Evolutionary conservation across 2,888 invertebrate species (phyloP).

Genomic region (Carterocephalus palaemon): DNA sequence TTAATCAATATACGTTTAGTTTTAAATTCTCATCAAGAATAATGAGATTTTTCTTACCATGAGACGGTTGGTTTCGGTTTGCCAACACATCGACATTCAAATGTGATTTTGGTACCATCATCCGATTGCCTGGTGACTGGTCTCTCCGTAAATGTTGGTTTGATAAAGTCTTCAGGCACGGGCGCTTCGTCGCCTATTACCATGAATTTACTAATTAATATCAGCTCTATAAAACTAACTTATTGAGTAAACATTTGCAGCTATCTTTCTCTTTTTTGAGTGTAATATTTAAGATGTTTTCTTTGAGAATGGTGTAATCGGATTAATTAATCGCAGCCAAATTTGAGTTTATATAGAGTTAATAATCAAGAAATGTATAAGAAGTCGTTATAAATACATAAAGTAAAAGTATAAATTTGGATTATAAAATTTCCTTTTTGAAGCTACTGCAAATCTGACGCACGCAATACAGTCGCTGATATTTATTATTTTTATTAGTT

Average conservation of each 20-base stretch:
- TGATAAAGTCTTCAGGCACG: constrained; percentile 94
- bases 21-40: constrained; percentile 31
- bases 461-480: constrained; percentile 77
- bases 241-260: constrained; percentile 55
- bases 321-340: constrained; percentile 41
- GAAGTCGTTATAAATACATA: constrained; percentile 58
- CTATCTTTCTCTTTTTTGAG: constrained; percentile 33
- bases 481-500: constrained; percentile 47
- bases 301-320: constrained; percentile 57
- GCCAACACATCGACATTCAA: constrained; percentile 98
- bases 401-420: constrained; percentile 40
- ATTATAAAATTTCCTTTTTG: constrained; percentile 47
- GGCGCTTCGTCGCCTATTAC: constrained; percentile 95
- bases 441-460: constrained; percentile 55
- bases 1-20: constrained; percentile 28
- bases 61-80: constrained; percentile 95
- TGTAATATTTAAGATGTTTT: constrained; percentile 74
- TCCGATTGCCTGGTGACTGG: constrained; percentile 98
- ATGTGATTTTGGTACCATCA: constrained; percentile 95
- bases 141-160: constrained; percentile 98
- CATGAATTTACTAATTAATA: constrained; percentile 51
- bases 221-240: constrained; percentile 33
- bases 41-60: constrained; percentile 84
- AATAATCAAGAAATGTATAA: constrained; percentile 60
- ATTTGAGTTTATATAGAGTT: constrained; percentile 52